phyloP scores from a whole-genome alignment of 2,888 invertebrate genomes.

The Cheilosia scutellata region DNA sequence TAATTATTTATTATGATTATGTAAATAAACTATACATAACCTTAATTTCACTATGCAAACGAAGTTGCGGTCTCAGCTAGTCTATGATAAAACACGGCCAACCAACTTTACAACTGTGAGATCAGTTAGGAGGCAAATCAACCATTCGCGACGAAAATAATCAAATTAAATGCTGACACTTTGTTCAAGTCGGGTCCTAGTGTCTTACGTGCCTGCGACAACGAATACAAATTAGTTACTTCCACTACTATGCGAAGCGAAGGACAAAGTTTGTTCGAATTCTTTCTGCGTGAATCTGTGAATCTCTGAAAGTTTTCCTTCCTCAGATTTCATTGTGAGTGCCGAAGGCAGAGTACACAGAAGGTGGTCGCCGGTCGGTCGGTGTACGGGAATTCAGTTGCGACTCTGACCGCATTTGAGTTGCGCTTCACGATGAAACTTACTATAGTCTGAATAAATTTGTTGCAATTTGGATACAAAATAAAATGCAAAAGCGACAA shows the following conservation, averaged over 20 bases:
- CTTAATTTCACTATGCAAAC: too few relatives aligned
- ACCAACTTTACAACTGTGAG: not conserved
- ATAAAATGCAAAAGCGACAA: conserved; percentile 1
- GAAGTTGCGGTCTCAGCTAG: too few relatives aligned
- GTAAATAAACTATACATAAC: too few relatives aligned
- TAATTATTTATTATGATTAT: too few relatives aligned
- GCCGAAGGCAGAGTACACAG: not conserved
- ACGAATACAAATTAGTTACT: conserved; percentile 59
- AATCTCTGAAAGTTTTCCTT: conserved; percentile 48
- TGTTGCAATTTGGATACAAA: conserved; percentile 25
- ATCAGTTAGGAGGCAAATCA: conserved; percentile 43
- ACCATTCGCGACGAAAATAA: conserved; percentile 57
- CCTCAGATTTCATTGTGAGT: conserved; percentile 37
- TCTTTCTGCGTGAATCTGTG: conserved; percentile 55
- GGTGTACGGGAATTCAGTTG: conserved; percentile 4
- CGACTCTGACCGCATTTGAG: conserved; percentile 25
- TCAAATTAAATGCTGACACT: conserved; percentile 65
- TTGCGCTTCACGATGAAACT: conserved; percentile 34
- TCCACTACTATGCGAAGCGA: conserved; percentile 1
- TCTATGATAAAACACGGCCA: too few relatives aligned
- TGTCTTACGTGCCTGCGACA: conserved; percentile 27
- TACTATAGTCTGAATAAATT: conserved; percentile 57
- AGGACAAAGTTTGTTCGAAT: conserved; percentile 56
- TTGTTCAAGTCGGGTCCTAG: conserved; percentile 25
- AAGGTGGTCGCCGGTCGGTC: too few relatives aligned